Evolutionary conservation across 2,888 invertebrate genomes (phyloP), one percentile per base, ranked within the genome.

Genomic region (Trilocha varians): DNA sequence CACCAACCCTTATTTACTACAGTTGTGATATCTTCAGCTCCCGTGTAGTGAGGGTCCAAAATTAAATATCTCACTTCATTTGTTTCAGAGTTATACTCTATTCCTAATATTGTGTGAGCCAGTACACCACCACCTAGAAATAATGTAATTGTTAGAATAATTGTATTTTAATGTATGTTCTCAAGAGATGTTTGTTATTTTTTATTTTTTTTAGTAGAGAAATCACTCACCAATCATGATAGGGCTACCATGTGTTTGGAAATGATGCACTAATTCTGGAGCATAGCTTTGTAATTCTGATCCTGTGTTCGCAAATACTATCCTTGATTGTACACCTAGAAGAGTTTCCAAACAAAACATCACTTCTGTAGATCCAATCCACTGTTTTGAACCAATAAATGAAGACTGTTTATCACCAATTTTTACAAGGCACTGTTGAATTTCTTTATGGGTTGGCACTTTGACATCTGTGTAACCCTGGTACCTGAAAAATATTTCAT

Each of bases 321-420:
- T 95, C 70, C 93, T 93, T 0, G 91, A 90, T 38, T 91, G 89
- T 0, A 96, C 87, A 37, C 91, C 90, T 5, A 96, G 78, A 44
- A 97, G 82, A 25, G 93, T 90, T 65, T 96, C 93, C 47, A 99
- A 79, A 47, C 96, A 95, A 85, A 93, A 98, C 76, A 94, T 92
- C 11, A 99, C 96, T 88, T 99, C 99, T 3, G 96, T 95, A 0
- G 98, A 98, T 5, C 99, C 99, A 66, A 99, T 99, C 99, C 99
- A 99, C 66, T 97, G 93, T 45, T 90, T 91, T 1, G 97, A 97
- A 15, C 95, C 96, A 38, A 98, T 83, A 79, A 99, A 99, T 39
- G 87, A 88, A 0, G 89, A 69, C 1, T 92, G 91, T 76, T 99
- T 99, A 72, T 99, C 99, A 11, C 96, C 96, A 56, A 99, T 93